Conservation (phyloP, 2,797 vertebrate species). For the Chaetodon trifasciatus region DNA sequence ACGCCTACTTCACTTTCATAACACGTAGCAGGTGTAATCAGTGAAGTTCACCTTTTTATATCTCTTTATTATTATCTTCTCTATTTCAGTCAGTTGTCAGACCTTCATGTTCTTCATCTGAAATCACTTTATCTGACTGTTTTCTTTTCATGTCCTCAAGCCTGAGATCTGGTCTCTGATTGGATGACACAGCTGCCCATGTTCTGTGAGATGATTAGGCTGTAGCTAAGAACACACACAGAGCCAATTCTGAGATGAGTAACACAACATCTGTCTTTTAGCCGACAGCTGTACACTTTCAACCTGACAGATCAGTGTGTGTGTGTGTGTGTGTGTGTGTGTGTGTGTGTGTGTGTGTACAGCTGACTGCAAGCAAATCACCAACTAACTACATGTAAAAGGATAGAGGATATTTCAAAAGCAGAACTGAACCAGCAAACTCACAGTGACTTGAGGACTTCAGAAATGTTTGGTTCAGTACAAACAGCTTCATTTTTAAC, state of each 20-base stretch:
- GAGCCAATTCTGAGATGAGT: slow-evolving; percentile 1
- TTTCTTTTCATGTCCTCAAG: background rate
- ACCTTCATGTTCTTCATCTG: background rate
- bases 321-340: too few species aligned
- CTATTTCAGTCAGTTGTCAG: background rate
- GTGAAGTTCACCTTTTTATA: too few species aligned
- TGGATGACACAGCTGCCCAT: background rate
- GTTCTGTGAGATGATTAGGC: background rate
- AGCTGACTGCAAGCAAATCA: too few species aligned
- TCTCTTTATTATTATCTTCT: too few species aligned
- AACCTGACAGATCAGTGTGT: background rate
- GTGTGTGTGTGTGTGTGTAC: too few species aligned
- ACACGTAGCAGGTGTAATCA: background rate
- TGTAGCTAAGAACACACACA: background rate
- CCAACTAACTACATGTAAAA: too few species aligned
- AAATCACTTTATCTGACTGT: background rate
- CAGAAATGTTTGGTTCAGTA: too few species aligned
- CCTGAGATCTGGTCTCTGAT: background rate
- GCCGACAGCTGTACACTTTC: background rate
- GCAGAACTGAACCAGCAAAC: too few species aligned
- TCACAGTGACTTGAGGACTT: too few species aligned
- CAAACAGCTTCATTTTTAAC: too few species aligned
- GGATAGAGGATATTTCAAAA: too few species aligned
- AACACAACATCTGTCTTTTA: background rate
- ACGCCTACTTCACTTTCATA: background rate